Base-by-base conservation (phyloP, 2,113 vertebrate genomes). In the Ascaphus truei region DNA sequence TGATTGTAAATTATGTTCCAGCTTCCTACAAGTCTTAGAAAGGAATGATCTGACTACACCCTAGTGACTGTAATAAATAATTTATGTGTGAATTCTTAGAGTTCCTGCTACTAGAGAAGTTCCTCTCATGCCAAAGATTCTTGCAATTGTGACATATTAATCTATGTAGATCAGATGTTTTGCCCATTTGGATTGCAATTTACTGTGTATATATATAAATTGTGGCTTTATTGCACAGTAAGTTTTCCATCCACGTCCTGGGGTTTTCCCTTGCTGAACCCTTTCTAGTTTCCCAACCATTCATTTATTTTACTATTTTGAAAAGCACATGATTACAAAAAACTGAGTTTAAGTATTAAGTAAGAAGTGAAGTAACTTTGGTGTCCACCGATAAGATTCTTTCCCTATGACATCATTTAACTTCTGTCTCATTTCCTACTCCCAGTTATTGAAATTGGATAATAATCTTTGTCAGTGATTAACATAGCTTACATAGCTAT, bases 81-180 rank as follows among this genome's bases (percentile, higher is more conserved):
- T 36, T 65, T 31, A 50, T 60, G 33, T 39, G 43, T 69, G 56
- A 60, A 60, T 69, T 69, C 66, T 45, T 60, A 25, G 56, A 51
- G 60, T 69, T 60, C 56, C 33, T 69, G 11, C 16, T 59, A 33
- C 65, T 36, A 15, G 23, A 47, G 53, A 48, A 34, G 34, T 29
- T 10, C 11, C 56, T 34, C 34, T 45, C 55, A 60, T 69, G 56
- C 43, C 45, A 50, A 41, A 23, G 66, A 69, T 60, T 69, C 56
- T 31, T 51, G 56, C 30, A 10, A 5, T 20, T 22, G 56, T 60
- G 31, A 20, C 48, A 31, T n/a, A n/a, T 57, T n/a, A 16, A 29
- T 18, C 20, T 7, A 45, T 45, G 41, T 13, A 45, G 41, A 45
- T 16, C 1, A 18, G 16, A 18, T 18, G 41, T 18, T 45, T 45